Base-by-base conservation (phyloP, 1,140 invertebrate genomes). In the Scaptomyza graminum region DNA sequence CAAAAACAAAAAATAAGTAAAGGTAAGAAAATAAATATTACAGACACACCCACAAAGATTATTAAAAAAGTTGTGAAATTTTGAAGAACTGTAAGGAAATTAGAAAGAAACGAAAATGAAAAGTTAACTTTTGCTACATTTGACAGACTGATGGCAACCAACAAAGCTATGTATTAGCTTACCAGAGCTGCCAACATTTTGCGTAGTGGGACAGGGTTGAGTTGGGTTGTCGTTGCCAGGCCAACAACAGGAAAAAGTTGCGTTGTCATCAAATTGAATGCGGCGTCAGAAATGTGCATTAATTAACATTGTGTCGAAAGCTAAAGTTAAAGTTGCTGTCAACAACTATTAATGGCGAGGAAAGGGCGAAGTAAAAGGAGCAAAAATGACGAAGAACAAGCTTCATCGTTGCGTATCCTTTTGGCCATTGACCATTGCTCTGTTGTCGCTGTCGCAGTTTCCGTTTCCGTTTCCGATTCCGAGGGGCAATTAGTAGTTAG, bases 231-330 rank as follows among this genome's bases (percentile, higher is more conserved):
- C 13, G 55, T 49, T 61, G 61, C 62, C 68, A 61, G 66, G 52
- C 11, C 39, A 68, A 55, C 39, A 68, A 55, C 72, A 34, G 6
- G 34, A 18, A 52, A 59, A 68, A 74, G 54, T 46, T 62, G 43
- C 47, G 44, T 62, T 52, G 59, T 46, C 31, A 49, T 60, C 54
- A 56, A 34, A 56, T 74, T 61, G 15, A 57, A 28, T 47, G 74
- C 59, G 55, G 59, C 39, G 69, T 39, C 59, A 74, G 64, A 75
- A 76, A 76, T 76, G 62, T 67, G 64, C 76, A 84, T 83, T 83
- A 83, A 83, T 83, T 83, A 83, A 79, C 79, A 83, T 76, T 71
- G 80, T 60, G n/a, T n/a, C n/a, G 31, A 62, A 75, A 63, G n/a
- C n/a, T n/a, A 39, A 68, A 82, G 56, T 65, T 70, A 41, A 77